phyloP scores from a whole-genome alignment of 2,888 invertebrate species.

The Phyto melanocephala region DNA sequence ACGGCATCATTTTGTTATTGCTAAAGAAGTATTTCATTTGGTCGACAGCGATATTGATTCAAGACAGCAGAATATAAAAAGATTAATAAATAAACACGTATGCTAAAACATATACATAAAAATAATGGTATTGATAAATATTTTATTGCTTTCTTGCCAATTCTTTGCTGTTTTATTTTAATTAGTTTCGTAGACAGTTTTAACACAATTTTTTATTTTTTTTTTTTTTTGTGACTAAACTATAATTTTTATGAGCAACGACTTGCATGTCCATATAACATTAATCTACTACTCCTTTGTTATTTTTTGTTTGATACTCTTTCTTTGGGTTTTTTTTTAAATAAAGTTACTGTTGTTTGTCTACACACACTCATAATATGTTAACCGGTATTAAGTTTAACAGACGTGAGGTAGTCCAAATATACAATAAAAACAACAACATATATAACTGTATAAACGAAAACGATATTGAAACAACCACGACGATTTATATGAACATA shows the following conservation, averaged over 20 bases:
- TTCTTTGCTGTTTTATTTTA: neutral
- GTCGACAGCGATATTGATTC: no score
- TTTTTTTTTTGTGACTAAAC: no score
- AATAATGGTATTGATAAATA: neutral
- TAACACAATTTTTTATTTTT: neutral
- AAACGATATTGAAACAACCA: slow-evolving; percentile 12
- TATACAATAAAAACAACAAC: slow-evolving; percentile 5
- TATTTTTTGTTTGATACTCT: neutral
- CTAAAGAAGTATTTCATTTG: no score
- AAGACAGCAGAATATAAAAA: neutral
- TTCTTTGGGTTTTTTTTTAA: neutral
- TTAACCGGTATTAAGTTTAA: slow-evolving; percentile 46
- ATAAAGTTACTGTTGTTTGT: neutral
- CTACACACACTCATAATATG: neutral
- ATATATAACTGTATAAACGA: neutral
- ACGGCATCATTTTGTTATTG: no score
- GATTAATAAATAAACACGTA: neutral
- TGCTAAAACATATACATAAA: no score
- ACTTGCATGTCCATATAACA: neutral
- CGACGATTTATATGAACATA: neutral
- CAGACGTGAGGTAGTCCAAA: slow-evolving; percentile 51
- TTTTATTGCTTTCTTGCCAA: neutral
- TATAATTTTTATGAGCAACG: slow-evolving; percentile 24
- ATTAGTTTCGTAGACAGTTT: slow-evolving; percentile 3
- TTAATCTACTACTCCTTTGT: neutral